phyloP scores from a whole-genome alignment of 2,113 vertebrate genomes.

The Ardeotis arabs region DNA sequence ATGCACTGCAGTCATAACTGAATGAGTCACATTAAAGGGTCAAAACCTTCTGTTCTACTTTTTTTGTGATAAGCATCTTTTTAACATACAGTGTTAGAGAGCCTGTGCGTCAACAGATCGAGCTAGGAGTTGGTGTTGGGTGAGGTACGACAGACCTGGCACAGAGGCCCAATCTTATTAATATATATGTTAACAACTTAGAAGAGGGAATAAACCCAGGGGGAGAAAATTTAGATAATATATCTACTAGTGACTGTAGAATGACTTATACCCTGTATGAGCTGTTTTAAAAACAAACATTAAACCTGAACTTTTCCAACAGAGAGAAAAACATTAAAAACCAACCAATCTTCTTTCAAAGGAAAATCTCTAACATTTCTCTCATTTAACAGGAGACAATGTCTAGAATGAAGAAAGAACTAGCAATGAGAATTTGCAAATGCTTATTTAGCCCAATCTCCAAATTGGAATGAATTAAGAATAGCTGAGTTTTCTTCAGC shows the following conservation, averaged over 20 bases:
- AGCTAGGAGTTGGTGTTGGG: neutral
- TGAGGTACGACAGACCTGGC: neutral
- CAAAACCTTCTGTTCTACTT: slow-evolving; percentile 49
- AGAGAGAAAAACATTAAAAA: neutral
- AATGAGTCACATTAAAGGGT: slow-evolving; percentile 42
- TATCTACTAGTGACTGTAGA: neutral
- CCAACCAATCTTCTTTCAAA: neutral
- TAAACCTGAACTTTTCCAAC: neutral
- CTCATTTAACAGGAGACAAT: neutral
- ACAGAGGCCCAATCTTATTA: neutral
- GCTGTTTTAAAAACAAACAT: neutral
- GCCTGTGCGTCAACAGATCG: neutral
- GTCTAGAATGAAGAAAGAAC: neutral
- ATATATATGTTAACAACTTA: neutral
- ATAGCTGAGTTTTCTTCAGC: neutral
- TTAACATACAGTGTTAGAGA: neutral
- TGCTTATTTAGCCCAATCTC: neutral
- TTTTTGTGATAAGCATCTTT: slow-evolving; percentile 18
- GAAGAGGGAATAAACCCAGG: neutral
- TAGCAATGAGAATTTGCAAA: neutral
- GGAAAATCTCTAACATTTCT: neutral
- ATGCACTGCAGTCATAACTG: neutral
- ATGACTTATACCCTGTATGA: neutral
- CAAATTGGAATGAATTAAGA: neutral
- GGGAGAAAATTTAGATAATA: neutral